These are phyloP conservation scores for Otus sunia DNA, from an alignment of 2,113 vertebrate genomes.

Conservation along the genomic window DNA sequence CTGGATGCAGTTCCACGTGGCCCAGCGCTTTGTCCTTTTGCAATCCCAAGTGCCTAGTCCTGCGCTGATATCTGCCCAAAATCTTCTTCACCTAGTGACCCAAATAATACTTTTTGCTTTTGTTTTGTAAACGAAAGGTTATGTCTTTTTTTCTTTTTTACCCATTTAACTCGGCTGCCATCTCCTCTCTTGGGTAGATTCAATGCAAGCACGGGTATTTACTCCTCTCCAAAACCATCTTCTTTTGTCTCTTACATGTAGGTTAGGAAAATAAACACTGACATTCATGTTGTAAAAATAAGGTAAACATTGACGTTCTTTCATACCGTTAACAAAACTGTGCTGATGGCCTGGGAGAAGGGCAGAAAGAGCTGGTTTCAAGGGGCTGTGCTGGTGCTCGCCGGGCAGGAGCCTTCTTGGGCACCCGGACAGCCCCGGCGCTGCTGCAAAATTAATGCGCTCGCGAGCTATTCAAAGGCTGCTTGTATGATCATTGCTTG, in stretches of 20 bases:
- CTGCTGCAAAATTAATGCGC: background rate
- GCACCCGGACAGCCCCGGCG: background rate
- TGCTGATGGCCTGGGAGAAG: background rate
- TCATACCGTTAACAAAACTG: background rate
- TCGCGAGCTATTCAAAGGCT: background rate
- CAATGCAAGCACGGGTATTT: rapidly evolving
- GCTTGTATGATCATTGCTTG: background rate
- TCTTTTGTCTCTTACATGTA: background rate
- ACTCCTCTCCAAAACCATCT: background rate
- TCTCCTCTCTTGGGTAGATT: background rate
- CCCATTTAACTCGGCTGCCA: background rate
- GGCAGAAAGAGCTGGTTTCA: background rate
- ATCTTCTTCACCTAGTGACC: background rate
- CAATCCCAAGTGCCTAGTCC: background rate
- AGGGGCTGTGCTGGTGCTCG: background rate
- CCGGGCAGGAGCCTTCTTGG: background rate
- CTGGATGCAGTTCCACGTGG: background rate
- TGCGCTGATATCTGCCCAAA: background rate
- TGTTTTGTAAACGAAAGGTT: background rate
- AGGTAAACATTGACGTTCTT: conserved; percentile 23
- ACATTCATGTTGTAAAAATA: background rate
- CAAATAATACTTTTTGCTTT: background rate
- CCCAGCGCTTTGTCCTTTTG: background rate
- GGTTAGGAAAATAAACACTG: background rate
- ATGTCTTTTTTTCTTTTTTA: background rate